These are phyloP conservation scores for Drosophila sturtevanti DNA, from an alignment of 1,140 invertebrate species.

Conservation along the genomic window DNA sequence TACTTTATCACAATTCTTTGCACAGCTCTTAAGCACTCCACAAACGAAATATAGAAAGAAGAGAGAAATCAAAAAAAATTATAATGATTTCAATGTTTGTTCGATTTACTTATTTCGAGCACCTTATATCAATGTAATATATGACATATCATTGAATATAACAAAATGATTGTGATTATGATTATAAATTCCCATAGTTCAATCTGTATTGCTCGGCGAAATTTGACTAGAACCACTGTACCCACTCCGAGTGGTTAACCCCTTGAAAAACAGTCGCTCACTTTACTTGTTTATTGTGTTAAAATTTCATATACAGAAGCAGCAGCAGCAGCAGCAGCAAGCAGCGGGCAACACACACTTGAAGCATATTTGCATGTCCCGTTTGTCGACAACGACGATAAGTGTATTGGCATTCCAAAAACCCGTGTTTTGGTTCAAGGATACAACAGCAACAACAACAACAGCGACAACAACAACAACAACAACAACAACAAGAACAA, in stretches of 20 bases:
- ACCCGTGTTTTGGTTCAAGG: conserved; percentile 71
- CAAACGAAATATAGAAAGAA: too few species aligned
- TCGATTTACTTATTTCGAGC: too few species aligned
- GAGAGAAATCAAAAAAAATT: too few species aligned
- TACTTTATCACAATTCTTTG: too few species aligned
- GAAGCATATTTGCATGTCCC: conserved; percentile 75
- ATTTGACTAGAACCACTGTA: conserved; percentile 43
- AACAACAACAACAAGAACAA: conserved; percentile 40
- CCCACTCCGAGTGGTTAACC: conserved; percentile 12
- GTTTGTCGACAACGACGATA: conserved; percentile 52
- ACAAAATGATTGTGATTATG: too few species aligned
- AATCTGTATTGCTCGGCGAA: too few species aligned
- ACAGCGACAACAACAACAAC: conserved; percentile 37
- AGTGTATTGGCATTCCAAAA: conserved; percentile 73
- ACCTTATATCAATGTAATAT: too few species aligned
- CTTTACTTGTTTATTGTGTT: conserved; percentile 62
- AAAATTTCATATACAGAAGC: conserved; percentile 65
- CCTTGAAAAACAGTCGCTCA: conserved; percentile 50
- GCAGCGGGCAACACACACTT: conserved; percentile 34
- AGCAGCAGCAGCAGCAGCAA: background rate
- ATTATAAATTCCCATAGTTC: background rate
- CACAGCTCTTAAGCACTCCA: too few species aligned
- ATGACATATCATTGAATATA: too few species aligned
- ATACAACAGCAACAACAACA: conserved; percentile 40
- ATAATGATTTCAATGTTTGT: too few species aligned